These are phyloP conservation scores for Drosophila tripunctata DNA, from an alignment of 2,888 invertebrate species.

Conservation along the genomic window DNA sequence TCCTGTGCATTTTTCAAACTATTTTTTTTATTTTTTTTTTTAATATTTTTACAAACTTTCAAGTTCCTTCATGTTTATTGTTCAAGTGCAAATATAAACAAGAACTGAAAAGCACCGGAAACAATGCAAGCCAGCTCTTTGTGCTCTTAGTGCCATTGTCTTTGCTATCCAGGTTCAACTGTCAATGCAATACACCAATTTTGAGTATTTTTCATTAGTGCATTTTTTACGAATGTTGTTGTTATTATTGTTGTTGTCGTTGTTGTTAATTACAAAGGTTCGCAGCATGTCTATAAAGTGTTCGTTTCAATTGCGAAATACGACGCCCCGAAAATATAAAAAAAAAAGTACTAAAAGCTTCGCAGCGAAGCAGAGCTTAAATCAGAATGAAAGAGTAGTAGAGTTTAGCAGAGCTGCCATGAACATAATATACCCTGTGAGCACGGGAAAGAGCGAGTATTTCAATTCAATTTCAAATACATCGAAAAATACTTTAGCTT, in stretches of 20 bases:
- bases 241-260: too few relatives aligned
- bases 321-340: constrained; percentile 29
- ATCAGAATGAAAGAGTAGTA: neutral
- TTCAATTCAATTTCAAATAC: too few relatives aligned
- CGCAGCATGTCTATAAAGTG: constrained; percentile 44
- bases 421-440: too few relatives aligned
- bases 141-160: neutral
- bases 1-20: neutral
- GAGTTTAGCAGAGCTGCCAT: neutral
- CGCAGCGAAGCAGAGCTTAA: neutral
- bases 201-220: constrained; percentile 65
- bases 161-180: constrained; percentile 7
- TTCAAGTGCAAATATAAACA: neutral
- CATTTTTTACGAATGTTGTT: constrained; percentile 30
- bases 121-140: neutral
- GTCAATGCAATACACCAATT: constrained; percentile 26
- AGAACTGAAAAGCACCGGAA: neutral
- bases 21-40: neutral
- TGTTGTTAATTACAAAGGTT: constrained; percentile 52
- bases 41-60: neutral
- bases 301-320: constrained; percentile 51
- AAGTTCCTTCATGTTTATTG: neutral
- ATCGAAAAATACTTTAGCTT: too few relatives aligned
- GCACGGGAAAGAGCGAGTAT: too few relatives aligned
- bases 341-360: too few relatives aligned